Evolutionary conservation across 2,888 invertebrate genomes (phyloP).

Genomic region (Pecten maximus): DNA sequence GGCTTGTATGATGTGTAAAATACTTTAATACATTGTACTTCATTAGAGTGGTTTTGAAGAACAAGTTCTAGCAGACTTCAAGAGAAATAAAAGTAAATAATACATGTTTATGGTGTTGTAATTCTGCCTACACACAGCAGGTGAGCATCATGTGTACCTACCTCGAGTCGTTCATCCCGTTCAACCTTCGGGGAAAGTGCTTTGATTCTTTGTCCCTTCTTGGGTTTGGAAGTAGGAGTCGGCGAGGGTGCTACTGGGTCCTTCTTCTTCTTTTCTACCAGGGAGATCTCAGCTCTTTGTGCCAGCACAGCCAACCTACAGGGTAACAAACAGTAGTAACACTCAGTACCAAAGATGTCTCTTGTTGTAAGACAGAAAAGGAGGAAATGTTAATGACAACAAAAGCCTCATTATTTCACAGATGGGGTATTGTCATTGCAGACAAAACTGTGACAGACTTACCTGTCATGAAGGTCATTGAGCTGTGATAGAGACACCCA

Average conservation of each 20-base stretch:
- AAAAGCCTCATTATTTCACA: neutral
- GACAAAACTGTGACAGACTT: conserved; percentile 5
- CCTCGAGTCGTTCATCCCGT: conserved; percentile 78
- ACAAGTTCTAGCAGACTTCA: too few species aligned
- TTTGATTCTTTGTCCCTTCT: conserved; percentile 73
- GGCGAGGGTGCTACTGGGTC: conserved; percentile 61
- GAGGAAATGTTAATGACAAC: too few species aligned
- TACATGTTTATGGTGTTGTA: too few species aligned
- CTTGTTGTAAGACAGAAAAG: too few species aligned
- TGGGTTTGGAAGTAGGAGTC: conserved; percentile 62
- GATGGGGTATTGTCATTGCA: too few species aligned
- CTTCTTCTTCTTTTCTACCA: conserved; percentile 70
- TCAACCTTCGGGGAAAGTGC: conserved; percentile 76
- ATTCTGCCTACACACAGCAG: too few species aligned
- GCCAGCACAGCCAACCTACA: conserved; percentile 74
- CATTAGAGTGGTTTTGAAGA: too few species aligned
- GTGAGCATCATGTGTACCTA: conserved; percentile 44
- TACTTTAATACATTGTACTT: too few species aligned
- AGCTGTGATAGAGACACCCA: conserved; percentile 76
- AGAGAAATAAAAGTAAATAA: too few species aligned
- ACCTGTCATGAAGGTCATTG: conserved; percentile 78
- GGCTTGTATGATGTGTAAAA: too few species aligned
- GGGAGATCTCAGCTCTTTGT: conserved; percentile 77
- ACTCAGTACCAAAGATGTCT: neutral
- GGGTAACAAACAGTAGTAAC: neutral